A percentile compares a stretch with the other conserved stretches of the same genome.
Conservation (phyloP, 2,888 invertebrate genomes). For the Nephrotoma appendiculata region DNA sequence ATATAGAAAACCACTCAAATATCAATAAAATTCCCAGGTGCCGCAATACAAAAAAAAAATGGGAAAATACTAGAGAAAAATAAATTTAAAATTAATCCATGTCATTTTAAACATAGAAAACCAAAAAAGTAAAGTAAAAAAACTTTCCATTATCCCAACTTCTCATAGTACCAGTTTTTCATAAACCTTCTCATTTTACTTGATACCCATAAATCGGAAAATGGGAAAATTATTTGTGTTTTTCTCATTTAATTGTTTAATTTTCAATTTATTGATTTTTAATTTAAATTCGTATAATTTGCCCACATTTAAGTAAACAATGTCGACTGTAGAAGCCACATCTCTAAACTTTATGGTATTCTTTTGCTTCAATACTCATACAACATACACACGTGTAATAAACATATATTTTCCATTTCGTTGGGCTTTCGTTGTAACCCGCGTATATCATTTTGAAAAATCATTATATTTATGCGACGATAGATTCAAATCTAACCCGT, state of each 20-base stretch:
- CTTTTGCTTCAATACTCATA: too few species aligned
- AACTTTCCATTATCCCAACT: neutral
- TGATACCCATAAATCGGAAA: neutral
- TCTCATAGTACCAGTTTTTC: neutral
- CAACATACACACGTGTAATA: too few species aligned
- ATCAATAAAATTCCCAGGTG: neutral
- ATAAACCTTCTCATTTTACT: neutral
- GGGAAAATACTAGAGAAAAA: neutral
- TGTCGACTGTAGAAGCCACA: neutral
- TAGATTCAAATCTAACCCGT: neutral
- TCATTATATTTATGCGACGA: neutral
- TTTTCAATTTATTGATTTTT: neutral
- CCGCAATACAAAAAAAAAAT: neutral
- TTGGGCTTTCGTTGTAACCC: too few species aligned
- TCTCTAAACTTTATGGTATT: too few species aligned
- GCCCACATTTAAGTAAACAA: neutral
- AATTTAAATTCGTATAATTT: neutral
- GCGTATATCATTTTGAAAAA: too few species aligned
- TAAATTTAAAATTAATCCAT: neutral
- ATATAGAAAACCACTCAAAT: neutral
- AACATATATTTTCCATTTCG: too few species aligned
- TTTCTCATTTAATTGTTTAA: neutral
- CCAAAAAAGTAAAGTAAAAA: too few species aligned
- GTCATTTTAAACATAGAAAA: neutral
- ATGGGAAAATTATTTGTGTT: neutral